phyloP scores from a whole-genome alignment of 2,797 vertebrate genomes.

The Spondyliosoma cantharus region DNA sequence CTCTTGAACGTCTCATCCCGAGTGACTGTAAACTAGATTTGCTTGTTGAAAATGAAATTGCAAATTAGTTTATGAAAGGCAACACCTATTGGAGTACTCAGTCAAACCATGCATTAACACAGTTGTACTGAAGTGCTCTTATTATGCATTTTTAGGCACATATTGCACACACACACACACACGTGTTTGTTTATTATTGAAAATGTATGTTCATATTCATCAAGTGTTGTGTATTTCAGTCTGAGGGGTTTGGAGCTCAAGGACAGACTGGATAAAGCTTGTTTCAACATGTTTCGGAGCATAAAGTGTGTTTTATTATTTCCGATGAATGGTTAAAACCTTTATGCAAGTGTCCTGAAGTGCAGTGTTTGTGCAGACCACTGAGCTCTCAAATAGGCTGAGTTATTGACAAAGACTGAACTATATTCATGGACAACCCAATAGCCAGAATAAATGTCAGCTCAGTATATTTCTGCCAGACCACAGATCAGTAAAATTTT shows the following conservation, averaged over 20 bases:
- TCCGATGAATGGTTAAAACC: constrained; percentile 8
- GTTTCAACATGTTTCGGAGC: background rate
- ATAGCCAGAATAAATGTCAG: too few species aligned
- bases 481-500: too few species aligned
- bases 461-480: too few species aligned
- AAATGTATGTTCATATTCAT: background rate
- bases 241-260: background rate
- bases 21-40: constrained; percentile 20
- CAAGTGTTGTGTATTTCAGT: background rate
- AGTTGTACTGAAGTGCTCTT: background rate
- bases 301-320: background rate
- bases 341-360: background rate
- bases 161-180: too few species aligned
- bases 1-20: constrained; percentile 9
- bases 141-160: background rate
- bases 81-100: background rate
- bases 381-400: background rate
- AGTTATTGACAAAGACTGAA: background rate
- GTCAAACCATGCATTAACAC: constrained; percentile 2
- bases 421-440: background rate
- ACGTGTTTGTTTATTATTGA: background rate
- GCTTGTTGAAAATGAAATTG: constrained; percentile 15
- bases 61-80: background rate
- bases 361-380: background rate
- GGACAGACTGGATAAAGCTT: background rate